A percentile compares a stretch with the other conserved stretches of the same genome.
Conservation (phyloP, 2,797 vertebrate genomes). For the Harpagifer antarcticus region DNA sequence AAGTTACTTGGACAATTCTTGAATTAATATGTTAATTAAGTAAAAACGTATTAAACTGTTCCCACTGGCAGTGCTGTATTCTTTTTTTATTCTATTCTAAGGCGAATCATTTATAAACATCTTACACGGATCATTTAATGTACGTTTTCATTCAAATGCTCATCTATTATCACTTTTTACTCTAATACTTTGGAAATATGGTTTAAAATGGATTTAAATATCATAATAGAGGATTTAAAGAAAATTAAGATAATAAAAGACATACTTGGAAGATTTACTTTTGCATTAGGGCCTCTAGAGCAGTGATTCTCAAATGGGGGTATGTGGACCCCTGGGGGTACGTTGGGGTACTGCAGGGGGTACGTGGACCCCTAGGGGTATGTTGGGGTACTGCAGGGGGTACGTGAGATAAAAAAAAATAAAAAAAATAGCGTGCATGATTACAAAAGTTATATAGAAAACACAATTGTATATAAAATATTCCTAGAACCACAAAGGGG, state of each 20-base stretch:
- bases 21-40: slow-evolving; percentile 37
- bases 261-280: background rate
- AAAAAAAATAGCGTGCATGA: too few species aligned
- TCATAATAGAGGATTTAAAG: background rate
- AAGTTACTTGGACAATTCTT: slow-evolving; percentile 5
- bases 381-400: too few species aligned
- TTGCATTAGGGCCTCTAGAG: background rate
- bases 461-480: too few species aligned
- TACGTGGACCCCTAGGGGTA: too few species aligned
- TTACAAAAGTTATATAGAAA: too few species aligned
- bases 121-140: slow-evolving; percentile 1
- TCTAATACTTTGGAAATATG: background rate
- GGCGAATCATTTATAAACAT: background rate
- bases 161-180: background rate
- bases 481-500: too few species aligned
- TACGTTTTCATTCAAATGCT: background rate
- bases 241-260: background rate
- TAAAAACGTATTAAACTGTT: slow-evolving; percentile 18
- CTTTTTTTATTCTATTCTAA: slow-evolving; percentile 11
- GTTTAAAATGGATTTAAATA: background rate
- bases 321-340: too few species aligned
- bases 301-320: too few species aligned
- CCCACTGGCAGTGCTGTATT: slow-evolving; percentile 9
- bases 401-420: too few species aligned
- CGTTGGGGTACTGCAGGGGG: too few species aligned